These are phyloP conservation scores for Caretta caretta DNA, from an alignment of 2,113 vertebrate species.

Conservation along the genomic window DNA sequence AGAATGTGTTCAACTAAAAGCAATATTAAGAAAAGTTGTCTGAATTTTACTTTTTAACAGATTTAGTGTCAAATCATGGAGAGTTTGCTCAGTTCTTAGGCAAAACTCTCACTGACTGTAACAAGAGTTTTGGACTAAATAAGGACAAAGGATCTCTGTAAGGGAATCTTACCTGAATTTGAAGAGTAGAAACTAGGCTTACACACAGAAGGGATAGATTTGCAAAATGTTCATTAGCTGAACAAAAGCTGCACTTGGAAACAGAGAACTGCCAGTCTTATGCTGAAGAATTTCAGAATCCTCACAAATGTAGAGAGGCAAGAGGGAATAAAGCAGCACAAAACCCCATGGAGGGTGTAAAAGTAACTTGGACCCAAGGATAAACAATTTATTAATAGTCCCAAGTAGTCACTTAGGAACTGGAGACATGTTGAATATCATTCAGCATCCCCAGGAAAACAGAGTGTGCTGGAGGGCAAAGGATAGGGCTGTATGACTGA, in stretches of 20 bases:
- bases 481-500: neutral
- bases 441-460: conserved; percentile 49
- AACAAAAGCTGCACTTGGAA: neutral
- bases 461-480: neutral
- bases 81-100: neutral
- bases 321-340: neutral
- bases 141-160: neutral
- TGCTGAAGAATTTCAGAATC: neutral
- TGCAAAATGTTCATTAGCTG: neutral
- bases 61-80: too few relatives aligned
- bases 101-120: neutral
- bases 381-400: conserved; percentile 60
- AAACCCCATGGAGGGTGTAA: conserved; percentile 20
- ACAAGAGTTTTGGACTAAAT: neutral
- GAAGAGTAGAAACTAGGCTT: neutral
- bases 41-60: neutral
- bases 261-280: too few relatives aligned
- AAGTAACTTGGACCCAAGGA: conserved; percentile 4
- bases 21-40: neutral
- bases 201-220: neutral
- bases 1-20: neutral
- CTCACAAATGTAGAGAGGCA: neutral
- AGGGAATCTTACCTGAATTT: neutral
- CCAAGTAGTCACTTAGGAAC: conserved; percentile 50
- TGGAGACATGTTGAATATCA: neutral